phyloP scores from a whole-genome alignment of 2,888 invertebrate genomes.

The Brachypterus glaber region DNA sequence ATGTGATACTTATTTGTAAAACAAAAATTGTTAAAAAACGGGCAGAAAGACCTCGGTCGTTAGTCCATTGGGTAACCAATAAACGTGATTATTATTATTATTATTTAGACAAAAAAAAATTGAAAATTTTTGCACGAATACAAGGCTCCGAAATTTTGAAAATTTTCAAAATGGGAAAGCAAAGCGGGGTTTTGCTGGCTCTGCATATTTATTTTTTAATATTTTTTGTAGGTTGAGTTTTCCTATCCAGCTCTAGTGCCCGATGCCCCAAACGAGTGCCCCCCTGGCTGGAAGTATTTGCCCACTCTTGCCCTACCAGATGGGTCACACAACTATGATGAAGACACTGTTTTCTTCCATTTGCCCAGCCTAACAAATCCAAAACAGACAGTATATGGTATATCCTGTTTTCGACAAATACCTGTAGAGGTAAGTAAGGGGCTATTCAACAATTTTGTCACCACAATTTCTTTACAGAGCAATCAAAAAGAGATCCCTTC shows the following conservation, averaged over 20 bases:
- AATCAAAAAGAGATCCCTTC: no score
- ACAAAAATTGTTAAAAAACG: no score
- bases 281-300: conserved; percentile 87
- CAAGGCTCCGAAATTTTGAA: no score
- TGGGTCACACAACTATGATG: conserved; percentile 93
- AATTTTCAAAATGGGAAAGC: no score
- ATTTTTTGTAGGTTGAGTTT: conserved; percentile 63
- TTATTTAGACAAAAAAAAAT: no score
- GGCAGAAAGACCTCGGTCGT: no score
- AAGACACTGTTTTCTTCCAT: conserved; percentile 94
- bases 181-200: background rate
- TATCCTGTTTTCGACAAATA: conserved; percentile 97
- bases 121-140: no score
- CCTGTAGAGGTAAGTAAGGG: conserved; percentile 70
- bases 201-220: no score
- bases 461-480: no score
- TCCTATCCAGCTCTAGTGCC: conserved; percentile 82
- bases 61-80: no score
- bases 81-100: no score
- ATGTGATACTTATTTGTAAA: no score
- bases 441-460: background rate
- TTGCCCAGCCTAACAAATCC: conserved; percentile 80
- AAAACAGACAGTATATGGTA: conserved; percentile 82
- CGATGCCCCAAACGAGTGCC: conserved; percentile 71
- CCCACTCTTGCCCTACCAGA: conserved; percentile 96